Conservation (phyloP, 2,888 invertebrate genomes). For the Plebejus argus region DNA sequence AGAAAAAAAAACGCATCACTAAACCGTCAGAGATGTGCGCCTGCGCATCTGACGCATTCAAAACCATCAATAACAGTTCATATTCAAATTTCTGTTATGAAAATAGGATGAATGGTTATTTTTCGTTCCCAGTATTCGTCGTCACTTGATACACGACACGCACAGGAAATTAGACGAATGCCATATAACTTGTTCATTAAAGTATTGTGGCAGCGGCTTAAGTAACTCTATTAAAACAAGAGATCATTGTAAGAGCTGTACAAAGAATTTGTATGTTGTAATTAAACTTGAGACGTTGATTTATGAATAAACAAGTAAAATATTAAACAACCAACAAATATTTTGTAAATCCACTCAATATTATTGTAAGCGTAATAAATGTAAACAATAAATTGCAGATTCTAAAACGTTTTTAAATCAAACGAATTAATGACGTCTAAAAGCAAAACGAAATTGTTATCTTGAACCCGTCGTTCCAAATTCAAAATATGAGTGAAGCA, state of each 20-base stretch:
- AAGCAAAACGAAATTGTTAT: constrained; percentile 56
- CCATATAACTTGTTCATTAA: constrained; percentile 34
- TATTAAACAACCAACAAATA: constrained; percentile 7
- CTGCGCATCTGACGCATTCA: constrained; percentile 76
- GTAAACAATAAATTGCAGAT: constrained; percentile 17
- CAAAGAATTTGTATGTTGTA: not conserved
- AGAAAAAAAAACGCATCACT: constrained; percentile 77
- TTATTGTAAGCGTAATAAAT: constrained; percentile 15
- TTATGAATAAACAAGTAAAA: not conserved
- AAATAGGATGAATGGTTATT: constrained; percentile 43
- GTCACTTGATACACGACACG: constrained; percentile 37
- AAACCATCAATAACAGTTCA: constrained; percentile 64
- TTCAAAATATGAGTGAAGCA: constrained; percentile 78
- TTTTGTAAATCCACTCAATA: constrained; percentile 9
- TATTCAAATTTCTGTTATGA: constrained; percentile 72
- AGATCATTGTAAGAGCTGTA: not conserved
- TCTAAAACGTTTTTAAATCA: constrained; percentile 11
- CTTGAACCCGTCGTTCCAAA: constrained; percentile 69
- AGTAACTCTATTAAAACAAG: not conserved
- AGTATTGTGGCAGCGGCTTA: constrained; percentile 6
- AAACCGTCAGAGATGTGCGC: constrained; percentile 77
- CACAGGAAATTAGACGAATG: constrained; percentile 62
- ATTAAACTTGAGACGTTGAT: not conserved
- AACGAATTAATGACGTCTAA: constrained; percentile 34
- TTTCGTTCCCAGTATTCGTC: constrained; percentile 30